Evolutionary conservation across 2,888 invertebrate genomes (phyloP).

Genomic region (Amiota communis): DNA sequence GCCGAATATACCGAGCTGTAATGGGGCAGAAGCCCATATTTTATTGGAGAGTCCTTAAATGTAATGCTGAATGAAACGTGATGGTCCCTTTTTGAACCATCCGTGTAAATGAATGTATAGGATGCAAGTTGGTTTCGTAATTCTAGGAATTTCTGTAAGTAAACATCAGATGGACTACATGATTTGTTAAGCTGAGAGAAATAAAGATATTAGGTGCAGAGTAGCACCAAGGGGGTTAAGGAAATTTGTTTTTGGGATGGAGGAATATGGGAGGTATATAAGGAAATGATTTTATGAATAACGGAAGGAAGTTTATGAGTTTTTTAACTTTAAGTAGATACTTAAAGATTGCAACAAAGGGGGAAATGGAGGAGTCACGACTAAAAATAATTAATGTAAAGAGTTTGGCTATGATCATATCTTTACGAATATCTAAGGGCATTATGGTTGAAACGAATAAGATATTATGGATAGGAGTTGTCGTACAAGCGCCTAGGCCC

Average conservation of each 20-base stretch:
- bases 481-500: too few relatives aligned
- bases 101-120: neutral
- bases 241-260: neutral
- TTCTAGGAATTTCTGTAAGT: slow-evolving; percentile 1
- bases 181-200: neutral
- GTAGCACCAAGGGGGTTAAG: neutral
- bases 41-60: too few relatives aligned
- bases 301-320: neutral
- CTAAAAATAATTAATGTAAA: too few relatives aligned
- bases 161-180: neutral
- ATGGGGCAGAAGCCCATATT: too few relatives aligned
- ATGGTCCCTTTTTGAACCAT: neutral
- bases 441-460: too few relatives aligned
- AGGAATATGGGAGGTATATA: neutral
- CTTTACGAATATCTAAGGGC: too few relatives aligned
- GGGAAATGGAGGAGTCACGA: too few relatives aligned
- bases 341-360: too few relatives aligned
- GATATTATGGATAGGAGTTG: too few relatives aligned
- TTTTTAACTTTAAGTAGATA: too few relatives aligned
- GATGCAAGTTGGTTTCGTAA: neutral
- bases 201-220: neutral
- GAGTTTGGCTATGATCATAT: too few relatives aligned
- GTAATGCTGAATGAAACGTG: neutral
- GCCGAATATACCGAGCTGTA: too few relatives aligned
- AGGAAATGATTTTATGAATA: neutral